Evolutionary conservation across 2,113 vertebrate species (phyloP), one percentile per base, ranked within the genome.

Genomic region (Peromyscus polionotus): DNA sequence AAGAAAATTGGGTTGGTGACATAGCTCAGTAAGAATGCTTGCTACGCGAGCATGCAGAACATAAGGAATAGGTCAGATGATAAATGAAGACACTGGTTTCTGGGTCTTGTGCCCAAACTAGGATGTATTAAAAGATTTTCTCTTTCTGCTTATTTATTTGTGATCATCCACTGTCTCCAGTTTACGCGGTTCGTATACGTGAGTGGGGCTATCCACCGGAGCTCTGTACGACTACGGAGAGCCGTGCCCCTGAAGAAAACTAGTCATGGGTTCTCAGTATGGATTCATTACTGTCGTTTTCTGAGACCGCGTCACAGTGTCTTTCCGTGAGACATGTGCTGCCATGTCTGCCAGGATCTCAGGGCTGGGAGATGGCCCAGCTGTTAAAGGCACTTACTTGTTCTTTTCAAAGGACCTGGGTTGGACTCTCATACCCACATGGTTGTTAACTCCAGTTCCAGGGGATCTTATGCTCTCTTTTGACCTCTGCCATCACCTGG

Each of bases 61-160:
- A 63, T 85, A 54, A 80, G 39, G 59, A 90, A 33, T 89, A 31
- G 88, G 77, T 51, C 57, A 19, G 65, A 24, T 93, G 31, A 72
- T 93, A 39, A 91, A 0, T 91, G 65, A 80, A 96, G 63, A 2
- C 85, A 67, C 22, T 42, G 31, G 68, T 89, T 13, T 51, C 83
- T 67, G 68, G 70, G 6, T 61, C 22, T 39, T 5, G 57, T 61
- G 3, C 24, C 4, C 36, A 72, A 28, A 3, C 22, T 59, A 86
- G 95, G 61, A 59, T 57, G 65, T 33, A 93, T 95, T 57, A 91
- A 65, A 81, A 31, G n/a, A 14, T 79, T 67, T 67, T 72, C 19
- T 72, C 33, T 72, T 7, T 72, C 6, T 72, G 33, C 20, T 72
- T 72, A 33, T n/a, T n/a, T 11, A 54, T 54, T 54, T 54, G 54